Evolutionary conservation across 2,888 invertebrate genomes (phyloP).

Genomic region (Chesias legatella): DNA sequence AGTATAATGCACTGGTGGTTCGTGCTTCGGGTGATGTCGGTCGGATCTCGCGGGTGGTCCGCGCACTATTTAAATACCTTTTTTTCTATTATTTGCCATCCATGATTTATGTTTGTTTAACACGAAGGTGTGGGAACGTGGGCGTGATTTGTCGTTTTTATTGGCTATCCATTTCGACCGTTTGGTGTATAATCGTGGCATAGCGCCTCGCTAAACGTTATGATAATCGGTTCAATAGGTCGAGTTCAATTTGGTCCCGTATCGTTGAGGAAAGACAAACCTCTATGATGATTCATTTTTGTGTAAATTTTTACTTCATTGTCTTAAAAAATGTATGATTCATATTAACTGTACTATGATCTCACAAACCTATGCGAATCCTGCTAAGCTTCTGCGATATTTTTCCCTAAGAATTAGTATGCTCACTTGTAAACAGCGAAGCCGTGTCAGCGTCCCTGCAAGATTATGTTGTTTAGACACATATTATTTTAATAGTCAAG

Average conservation of each 20-base stretch:
- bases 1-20: conserved; percentile 60
- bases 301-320: too few species aligned
- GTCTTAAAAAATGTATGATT: too few species aligned
- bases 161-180: conserved; percentile 55
- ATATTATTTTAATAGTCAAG: too few species aligned
- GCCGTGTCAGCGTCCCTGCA: too few species aligned
- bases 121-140: conserved; percentile 69
- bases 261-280: conserved; percentile 10
- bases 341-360: too few species aligned
- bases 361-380: too few species aligned
- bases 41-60: conserved; percentile 72
- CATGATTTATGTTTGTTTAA: conserved; percentile 73
- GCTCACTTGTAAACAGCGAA: too few species aligned
- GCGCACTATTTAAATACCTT: conserved; percentile 70
- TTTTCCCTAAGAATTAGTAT: too few species aligned
- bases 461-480: too few species aligned
- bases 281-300: background rate
- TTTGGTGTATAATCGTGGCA: conserved; percentile 13
- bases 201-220: conserved; percentile 24
- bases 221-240: conserved; percentile 18
- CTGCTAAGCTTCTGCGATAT: too few species aligned
- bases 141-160: conserved; percentile 69
- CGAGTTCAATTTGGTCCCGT: conserved; percentile 14
- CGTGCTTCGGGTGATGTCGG: conserved; percentile 56
- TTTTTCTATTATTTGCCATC: conserved; percentile 71